Evolutionary conservation across 2,113 vertebrate species (phyloP), one percentile per base, ranked within the genome.

Genomic region (Axis porcinus): DNA sequence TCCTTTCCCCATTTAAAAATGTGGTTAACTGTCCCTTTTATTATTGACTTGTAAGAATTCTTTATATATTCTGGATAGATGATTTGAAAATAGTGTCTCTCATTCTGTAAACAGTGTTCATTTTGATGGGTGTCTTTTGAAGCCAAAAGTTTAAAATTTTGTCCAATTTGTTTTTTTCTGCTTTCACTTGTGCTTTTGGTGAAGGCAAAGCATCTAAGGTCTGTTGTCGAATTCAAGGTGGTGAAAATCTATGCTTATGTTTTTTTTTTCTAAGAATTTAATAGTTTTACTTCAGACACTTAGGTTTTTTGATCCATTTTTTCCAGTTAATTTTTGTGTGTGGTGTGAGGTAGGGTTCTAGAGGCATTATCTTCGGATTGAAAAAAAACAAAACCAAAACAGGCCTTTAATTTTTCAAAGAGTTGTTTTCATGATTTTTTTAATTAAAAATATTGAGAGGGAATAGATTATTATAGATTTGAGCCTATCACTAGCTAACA

Each of bases 61-160:
- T 52, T 30, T 11, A 7, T 43, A 0, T 64, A 13, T 55, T 11
- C 57, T 33, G 16, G n/a, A 1, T 27, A 36, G 33, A 3, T 30
- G 17, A 25, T 11, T 57, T 6, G 82, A 40, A 74, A 33, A 16
- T 3, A 11, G 5, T 58, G 5, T 23, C 60, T 40, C 33, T 45
- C 33, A 0, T 9, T 74, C 54, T 4, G 6, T 19, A 27, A 19
- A 7, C 23, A 2, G 10, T 28, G 5, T 43, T 43, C 5, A 0
- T 30, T 28, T 47, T 7, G 50, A 4, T 1, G 16, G 16, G 28
- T 52, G 36, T 67, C 23, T 7, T 55, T 33, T 27, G 62, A 82
- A 55, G 45, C 83, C 16, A 45, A 11, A 0, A 5, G 23, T 62
- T 55, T 82, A 36, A 30, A 5, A 16, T 57, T 67, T 57, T 50